These are phyloP conservation scores for Elaeidobius kamerunicus DNA, from an alignment of 2,888 invertebrate species.

Conservation along the genomic window DNA sequence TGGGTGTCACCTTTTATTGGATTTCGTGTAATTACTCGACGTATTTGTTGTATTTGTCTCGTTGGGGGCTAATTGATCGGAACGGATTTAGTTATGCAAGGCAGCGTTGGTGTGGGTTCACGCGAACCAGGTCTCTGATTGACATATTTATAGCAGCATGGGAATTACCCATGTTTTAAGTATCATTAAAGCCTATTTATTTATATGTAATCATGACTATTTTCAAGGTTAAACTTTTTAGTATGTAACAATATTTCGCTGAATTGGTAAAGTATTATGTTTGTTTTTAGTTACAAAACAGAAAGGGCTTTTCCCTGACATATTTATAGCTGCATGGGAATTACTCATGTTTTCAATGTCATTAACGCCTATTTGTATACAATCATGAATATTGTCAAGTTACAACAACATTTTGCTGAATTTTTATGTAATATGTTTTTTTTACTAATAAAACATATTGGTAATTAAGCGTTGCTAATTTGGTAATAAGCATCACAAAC, in stretches of 20 bases:
- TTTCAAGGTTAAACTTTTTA: too few relatives aligned
- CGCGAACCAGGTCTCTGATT: slow-evolving; percentile 9
- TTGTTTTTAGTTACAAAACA: too few relatives aligned
- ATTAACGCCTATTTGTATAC: too few relatives aligned
- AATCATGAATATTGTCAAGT: too few relatives aligned
- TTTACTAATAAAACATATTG: slow-evolving; percentile 52
- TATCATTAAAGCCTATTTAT: neutral
- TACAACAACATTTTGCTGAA: too few relatives aligned
- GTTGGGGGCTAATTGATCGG: slow-evolving; percentile 26
- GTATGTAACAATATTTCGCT: too few relatives aligned
- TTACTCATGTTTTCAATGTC: too few relatives aligned
- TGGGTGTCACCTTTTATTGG: slow-evolving; percentile 27
- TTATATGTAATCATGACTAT: neutral
- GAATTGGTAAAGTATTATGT: too few relatives aligned
- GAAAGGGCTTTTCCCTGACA: too few relatives aligned
- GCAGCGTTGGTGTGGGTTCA: slow-evolving; percentile 13
- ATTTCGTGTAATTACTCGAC: slow-evolving; percentile 22
- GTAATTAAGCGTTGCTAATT: slow-evolving; percentile 53
- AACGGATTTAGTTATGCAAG: slow-evolving; percentile 24
- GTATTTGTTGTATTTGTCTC: slow-evolving; percentile 24
- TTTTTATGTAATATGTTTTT: too few relatives aligned
- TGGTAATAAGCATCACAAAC: slow-evolving; percentile 52
- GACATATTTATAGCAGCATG: slow-evolving; percentile 17
- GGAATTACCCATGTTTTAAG: too few relatives aligned
- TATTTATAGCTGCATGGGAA: too few relatives aligned